Base-by-base conservation (phyloP, 2,113 vertebrate species). In the Erinaceus europaeus region DNA sequence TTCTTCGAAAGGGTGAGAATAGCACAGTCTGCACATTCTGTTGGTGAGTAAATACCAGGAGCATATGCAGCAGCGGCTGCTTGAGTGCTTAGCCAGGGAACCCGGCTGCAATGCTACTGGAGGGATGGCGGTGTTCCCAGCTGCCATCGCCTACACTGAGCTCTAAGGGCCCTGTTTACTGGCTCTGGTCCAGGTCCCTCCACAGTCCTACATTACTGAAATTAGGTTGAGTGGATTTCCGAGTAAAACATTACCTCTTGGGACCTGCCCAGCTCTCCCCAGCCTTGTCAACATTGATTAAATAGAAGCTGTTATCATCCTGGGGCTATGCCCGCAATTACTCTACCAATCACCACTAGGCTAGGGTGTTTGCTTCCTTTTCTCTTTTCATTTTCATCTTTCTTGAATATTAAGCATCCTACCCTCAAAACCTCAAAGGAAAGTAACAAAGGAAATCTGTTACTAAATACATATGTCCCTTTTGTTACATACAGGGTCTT, bases 171-270 rank as follows among this genome's bases (percentile, higher is more conserved):
- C 96, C 95, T 89, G 84, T 1, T 46, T 95, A 89, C 94, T 97
- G 97, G 97, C 97, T 94, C 52, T 4, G 64, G 75, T 96, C 97
- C 97, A 97, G 96, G 82, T 94, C 95, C 94, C 94, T 97, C 90
- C 91, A 92, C 90, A 97, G 95, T 95, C 97, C 93, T 97, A 94
- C 96, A 98, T 97, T 97, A 97, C 95, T 95, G 96, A 98, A 98
- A 98, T 98, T 97, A 97, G 95, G 96, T 96, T 98, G 97, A 97
- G 96, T 97, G 97, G 97, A 97, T 97, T 97, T 97, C 97, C 88
- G 94, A 97, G 97, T 97, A 97, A 97, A 97, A 97, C 87, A 96
- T 93, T 95, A 94, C 94, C 97, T 97, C 97, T 96, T 96, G 97
- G 97, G 97, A 97, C 95, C 90, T 97, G 95, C 96, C 96, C 96